Evolutionary conservation across 2,797 vertebrate genomes (phyloP).

Genomic region (Lepus oiostolus): DNA sequence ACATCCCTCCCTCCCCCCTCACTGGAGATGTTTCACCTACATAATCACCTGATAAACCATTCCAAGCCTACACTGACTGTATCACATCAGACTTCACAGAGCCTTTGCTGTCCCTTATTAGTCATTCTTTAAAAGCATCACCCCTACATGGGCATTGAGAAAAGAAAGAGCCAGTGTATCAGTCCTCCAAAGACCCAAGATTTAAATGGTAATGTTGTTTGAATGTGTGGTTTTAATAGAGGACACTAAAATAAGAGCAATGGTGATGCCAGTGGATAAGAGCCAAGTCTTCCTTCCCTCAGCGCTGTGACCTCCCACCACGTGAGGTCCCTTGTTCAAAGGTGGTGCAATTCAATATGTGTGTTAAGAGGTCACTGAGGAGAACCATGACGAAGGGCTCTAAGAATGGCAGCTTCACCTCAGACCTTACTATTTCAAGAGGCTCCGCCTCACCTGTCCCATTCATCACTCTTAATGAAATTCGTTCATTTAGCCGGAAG

Average conservation of each 20-base stretch:
- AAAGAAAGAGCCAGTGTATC: too few relatives aligned
- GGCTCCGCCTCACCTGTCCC: conserved; percentile 66
- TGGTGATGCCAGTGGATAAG: neutral
- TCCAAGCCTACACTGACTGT: neutral
- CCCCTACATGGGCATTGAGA: too few relatives aligned
- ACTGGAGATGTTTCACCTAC: neutral
- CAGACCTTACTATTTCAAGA: conserved; percentile 68
- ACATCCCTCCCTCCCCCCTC: neutral
- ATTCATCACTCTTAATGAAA: conserved; percentile 55
- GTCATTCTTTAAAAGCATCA: neutral
- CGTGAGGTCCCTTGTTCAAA: conserved; percentile 23
- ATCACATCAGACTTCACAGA: neutral
- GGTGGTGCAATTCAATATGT: conserved; percentile 40
- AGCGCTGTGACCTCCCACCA: neutral
- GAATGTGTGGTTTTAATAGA: conserved; percentile 22
- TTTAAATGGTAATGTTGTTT: neutral
- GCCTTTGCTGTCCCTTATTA: neutral
- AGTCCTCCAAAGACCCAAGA: conserved; percentile 11
- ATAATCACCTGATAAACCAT: neutral
- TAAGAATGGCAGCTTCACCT: conserved; percentile 58
- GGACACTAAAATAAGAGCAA: neutral
- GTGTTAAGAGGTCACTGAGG: conserved; percentile 71
- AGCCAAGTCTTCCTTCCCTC: neutral
- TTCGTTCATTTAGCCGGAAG: conserved; percentile 57
- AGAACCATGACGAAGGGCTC: conserved; percentile 17